A percentile compares a stretch with the other conserved stretches of the same genome.
These are phyloP conservation scores for Caenorhabditis macrosperma DNA, from an alignment of 2,888 invertebrate genomes.

Conservation along the genomic window DNA sequence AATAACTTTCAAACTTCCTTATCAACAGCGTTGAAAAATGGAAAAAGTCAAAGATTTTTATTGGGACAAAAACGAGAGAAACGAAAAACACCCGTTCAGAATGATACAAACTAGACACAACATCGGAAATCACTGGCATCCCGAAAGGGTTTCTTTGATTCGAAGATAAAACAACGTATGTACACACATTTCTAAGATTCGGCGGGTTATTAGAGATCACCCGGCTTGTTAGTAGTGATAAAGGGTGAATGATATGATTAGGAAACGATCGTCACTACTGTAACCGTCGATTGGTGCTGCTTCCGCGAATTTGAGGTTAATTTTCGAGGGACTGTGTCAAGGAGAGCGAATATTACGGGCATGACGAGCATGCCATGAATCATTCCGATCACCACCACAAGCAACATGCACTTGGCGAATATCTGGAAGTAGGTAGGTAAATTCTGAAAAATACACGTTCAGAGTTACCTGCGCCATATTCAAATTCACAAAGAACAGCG, in stretches of 20 bases:
- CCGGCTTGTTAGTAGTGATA: not conserved
- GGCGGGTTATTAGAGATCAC: not conserved
- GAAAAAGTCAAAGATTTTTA: not conserved
- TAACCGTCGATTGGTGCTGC: slow-evolving; percentile 29
- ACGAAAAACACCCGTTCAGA: not conserved
- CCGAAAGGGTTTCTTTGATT: not conserved
- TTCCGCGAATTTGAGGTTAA: slow-evolving; percentile 20
- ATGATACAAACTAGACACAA: slow-evolving; percentile 2
- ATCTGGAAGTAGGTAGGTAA: slow-evolving; percentile 60
- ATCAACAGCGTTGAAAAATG: not conserved
- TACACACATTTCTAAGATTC: not conserved
- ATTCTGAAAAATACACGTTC: not conserved
- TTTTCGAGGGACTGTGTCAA: slow-evolving; percentile 63
- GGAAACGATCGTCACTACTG: slow-evolving; percentile 35
- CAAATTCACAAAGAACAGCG: slow-evolving; percentile 75
- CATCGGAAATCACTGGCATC: not conserved
- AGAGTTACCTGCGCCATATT: slow-evolving; percentile 76
- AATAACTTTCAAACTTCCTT: not conserved
- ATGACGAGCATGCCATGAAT: slow-evolving; percentile 78
- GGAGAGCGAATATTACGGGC: slow-evolving; percentile 75
- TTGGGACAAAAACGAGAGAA: not conserved
- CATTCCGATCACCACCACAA: slow-evolving; percentile 77
- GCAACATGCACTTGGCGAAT: slow-evolving; percentile 78
- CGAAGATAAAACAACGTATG: slow-evolving; percentile 1
- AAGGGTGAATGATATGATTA: not conserved